Evolutionary conservation across 2,113 vertebrate species (phyloP), one percentile per base, ranked within the genome.

Genomic region (Neolamprologus hecqui): DNA sequence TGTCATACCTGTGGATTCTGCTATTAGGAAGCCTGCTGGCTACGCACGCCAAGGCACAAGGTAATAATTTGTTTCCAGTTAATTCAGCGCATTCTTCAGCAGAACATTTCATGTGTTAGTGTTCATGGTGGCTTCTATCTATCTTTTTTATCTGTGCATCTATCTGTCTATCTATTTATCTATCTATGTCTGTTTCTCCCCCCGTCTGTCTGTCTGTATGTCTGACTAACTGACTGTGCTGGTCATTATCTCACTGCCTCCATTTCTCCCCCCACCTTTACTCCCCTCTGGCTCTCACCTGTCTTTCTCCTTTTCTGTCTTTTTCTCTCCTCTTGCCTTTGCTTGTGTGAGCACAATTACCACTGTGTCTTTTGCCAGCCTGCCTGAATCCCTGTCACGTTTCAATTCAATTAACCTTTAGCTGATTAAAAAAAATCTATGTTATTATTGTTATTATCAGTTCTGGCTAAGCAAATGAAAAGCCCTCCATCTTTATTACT

Each of bases 1-100:
- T 95, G 95, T 95, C 95, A 95, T 96, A 96, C 95, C 95, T 96
- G 94, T 95, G 95, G 95, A 94, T 96, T 90, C 94, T 96, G 90
- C 92, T 96, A 23, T 90, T 95, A 85, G 94, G 95, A 45, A 94
- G 92, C 92, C 94, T 96, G 81, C 88, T 96, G 90, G 91, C 92
- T 15, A 47, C 92, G 49, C 47, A 88, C 88, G 86, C 90, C 90
- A 92, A 81, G 54, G 93, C 95, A 57, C 88, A 95, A 95, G 95
- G 95, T 96, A 95, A 93, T 58, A 40, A 68, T 91, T 88, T 33
- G 31, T 83, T 58, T 60, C 57, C 42, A 82, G 26, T 86, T 79
- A 80, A 85, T 73, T 84, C 77, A 40, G 45, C 35, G n/a, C 47
- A 47, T 28, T 23, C 28, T 49, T 21, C 45, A 77, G 70, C 23